These are phyloP conservation scores for Pseudorectes ferrugineus DNA, from an alignment of 2,113 vertebrate genomes.

Conservation along the genomic window DNA sequence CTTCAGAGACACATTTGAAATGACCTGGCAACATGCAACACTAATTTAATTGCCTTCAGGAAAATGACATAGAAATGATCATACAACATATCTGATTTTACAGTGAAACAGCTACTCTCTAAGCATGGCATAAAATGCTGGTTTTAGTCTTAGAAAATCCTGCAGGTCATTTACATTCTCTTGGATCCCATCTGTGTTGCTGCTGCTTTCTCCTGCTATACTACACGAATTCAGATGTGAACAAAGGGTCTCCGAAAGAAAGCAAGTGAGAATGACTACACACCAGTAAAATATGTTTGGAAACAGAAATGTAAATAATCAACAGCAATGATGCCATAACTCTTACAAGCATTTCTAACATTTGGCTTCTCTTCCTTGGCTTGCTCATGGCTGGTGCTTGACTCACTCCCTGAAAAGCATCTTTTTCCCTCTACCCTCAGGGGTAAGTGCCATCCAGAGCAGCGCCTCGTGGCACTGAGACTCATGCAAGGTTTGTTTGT, in stretches of 20 bases:
- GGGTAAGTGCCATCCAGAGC: background rate
- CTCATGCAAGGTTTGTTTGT: background rate
- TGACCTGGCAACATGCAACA: background rate
- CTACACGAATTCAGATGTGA: background rate
- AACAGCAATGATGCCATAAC: background rate
- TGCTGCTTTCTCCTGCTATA: background rate
- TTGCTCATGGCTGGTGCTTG: background rate
- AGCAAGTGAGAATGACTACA: background rate
- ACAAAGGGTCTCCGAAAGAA: background rate
- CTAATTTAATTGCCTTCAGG: background rate
- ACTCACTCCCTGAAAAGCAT: background rate
- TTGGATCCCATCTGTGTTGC: background rate
- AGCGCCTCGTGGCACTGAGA: background rate
- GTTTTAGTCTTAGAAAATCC: background rate
- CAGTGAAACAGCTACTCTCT: background rate
- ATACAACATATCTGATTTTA: background rate
- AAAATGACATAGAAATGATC: background rate
- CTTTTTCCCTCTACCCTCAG: background rate
- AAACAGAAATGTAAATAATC: background rate
- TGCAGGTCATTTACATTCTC: background rate
- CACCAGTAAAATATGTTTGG: background rate
- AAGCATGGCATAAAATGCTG: background rate
- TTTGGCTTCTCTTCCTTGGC: background rate
- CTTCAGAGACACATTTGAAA: background rate
- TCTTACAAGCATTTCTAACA: background rate